A percentile compares a stretch with the other conserved stretches of the same genome.
phyloP scores from a whole-genome alignment of 2,797 vertebrate species.

The Coregonus suidteri region DNA sequence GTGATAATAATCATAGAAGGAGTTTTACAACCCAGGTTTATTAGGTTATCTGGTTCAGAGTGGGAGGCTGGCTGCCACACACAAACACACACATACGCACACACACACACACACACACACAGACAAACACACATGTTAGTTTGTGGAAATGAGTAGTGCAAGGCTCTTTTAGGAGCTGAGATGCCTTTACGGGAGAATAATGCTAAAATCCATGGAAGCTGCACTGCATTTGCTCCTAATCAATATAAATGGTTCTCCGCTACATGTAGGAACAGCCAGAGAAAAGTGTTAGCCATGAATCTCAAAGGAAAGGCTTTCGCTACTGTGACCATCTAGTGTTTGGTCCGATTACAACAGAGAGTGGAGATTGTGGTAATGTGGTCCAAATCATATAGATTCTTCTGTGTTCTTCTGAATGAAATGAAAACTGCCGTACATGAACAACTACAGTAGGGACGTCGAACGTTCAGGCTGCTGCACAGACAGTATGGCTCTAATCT shows the following conservation, averaged over 20 bases:
- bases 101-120: neutral
- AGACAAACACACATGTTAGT: neutral
- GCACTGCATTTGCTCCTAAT: slow-evolving; percentile 33
- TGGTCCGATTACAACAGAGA: neutral
- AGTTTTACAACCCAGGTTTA: neutral
- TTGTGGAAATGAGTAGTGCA: neutral
- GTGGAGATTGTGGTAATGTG: neutral
- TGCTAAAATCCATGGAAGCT: slow-evolving; percentile 7
- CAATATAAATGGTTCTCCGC: slow-evolving; percentile 27
- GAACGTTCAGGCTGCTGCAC: too few species aligned
- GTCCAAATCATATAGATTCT: neutral
- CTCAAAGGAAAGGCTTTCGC: neutral
- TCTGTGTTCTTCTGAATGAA: neutral
- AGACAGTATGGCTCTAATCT: too few species aligned
- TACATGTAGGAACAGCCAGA: slow-evolving; percentile 5
- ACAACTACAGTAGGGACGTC: neutral
- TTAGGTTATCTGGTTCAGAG: neutral
- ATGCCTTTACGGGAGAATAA: neutral
- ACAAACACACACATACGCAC: neutral
- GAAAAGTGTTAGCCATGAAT: slow-evolving; percentile 9
- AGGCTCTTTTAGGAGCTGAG: slow-evolving; percentile 1
- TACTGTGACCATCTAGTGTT: neutral
- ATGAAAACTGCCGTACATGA: neutral
- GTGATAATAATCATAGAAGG: neutral
- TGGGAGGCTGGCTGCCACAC: neutral